These are phyloP conservation scores for Anastatus disparis DNA, from an alignment of 1,140 invertebrate species.

Conservation along the genomic window DNA sequence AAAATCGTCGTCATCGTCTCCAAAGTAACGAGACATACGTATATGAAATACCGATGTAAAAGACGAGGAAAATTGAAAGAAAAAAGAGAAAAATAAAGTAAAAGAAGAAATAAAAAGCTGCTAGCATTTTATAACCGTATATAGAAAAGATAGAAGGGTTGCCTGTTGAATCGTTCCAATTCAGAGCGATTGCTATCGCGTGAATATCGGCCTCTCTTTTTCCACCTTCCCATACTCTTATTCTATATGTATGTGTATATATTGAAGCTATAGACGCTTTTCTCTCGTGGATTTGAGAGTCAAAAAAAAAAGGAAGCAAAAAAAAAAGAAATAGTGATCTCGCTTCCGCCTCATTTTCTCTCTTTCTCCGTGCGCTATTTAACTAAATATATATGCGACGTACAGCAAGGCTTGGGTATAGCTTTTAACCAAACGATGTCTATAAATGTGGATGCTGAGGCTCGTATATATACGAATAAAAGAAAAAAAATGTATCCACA, in stretches of 20 bases:
- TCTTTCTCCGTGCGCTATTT: constrained; percentile 31
- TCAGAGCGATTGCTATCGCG: constrained; percentile 11
- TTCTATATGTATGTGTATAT: too few relatives aligned
- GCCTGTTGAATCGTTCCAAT: constrained; percentile 33
- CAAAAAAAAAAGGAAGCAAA: too few relatives aligned
- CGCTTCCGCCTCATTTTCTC: background rate
- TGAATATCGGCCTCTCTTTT: background rate
- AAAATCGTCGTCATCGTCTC: constrained; percentile 13
- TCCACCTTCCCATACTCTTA: too few relatives aligned
- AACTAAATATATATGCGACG: constrained; percentile 31
- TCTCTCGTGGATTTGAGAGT: too few relatives aligned
- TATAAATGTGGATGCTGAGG: constrained; percentile 28
- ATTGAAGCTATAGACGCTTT: too few relatives aligned
- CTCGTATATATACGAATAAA: background rate
- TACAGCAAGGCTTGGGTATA: too few relatives aligned
- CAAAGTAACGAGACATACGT: background rate
- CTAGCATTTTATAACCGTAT: background rate
- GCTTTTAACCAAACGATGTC: constrained; percentile 40
- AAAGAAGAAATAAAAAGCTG: background rate
- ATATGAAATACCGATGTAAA: too few relatives aligned
- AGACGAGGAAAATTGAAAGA: background rate
- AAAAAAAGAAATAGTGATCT: too few relatives aligned
- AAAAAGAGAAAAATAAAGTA: background rate
- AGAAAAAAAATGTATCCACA: background rate
- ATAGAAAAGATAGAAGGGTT: background rate